phyloP scores from a whole-genome alignment of 2,888 invertebrate genomes.

The Epirrita christyi region DNA sequence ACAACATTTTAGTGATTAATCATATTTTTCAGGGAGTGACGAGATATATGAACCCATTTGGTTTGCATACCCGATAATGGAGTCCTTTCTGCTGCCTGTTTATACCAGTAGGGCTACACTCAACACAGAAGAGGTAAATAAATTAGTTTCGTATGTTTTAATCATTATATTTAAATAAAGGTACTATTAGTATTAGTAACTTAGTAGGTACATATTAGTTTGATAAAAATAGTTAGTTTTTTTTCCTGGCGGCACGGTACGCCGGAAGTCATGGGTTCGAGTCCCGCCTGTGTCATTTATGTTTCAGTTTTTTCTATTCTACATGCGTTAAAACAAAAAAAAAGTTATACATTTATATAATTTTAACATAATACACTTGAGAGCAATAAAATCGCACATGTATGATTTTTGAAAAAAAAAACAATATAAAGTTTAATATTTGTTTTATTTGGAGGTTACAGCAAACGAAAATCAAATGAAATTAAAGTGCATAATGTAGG shows the following conservation, averaged over 20 bases:
- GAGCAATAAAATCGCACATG: too few relatives aligned
- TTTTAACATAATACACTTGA: slow-evolving; percentile 7
- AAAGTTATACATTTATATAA: slow-evolving; percentile 19
- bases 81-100: slow-evolving; percentile 33
- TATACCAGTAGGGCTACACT: slow-evolving; percentile 30
- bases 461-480: too few relatives aligned
- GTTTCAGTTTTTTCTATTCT: slow-evolving; percentile 24
- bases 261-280: slow-evolving; percentile 24
- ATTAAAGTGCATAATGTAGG: too few relatives aligned
- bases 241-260: slow-evolving; percentile 25
- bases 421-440: too few relatives aligned
- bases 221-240: slow-evolving; percentile 25
- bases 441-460: too few relatives aligned
- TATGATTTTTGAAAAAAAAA: too few relatives aligned
- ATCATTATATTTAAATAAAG: slow-evolving; percentile 25
- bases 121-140: slow-evolving; percentile 33
- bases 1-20: slow-evolving; percentile 33
- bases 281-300: slow-evolving; percentile 25
- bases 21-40: slow-evolving; percentile 27
- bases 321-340: slow-evolving; percentile 21
- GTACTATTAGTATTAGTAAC: slow-evolving; percentile 33
- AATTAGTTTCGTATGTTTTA: slow-evolving; percentile 30
- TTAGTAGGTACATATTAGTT: slow-evolving; percentile 17
- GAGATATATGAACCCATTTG: slow-evolving; percentile 37
- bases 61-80: slow-evolving; percentile 33